Conservation (phyloP, 2,113 vertebrate genomes). For the Fulica atra region DNA sequence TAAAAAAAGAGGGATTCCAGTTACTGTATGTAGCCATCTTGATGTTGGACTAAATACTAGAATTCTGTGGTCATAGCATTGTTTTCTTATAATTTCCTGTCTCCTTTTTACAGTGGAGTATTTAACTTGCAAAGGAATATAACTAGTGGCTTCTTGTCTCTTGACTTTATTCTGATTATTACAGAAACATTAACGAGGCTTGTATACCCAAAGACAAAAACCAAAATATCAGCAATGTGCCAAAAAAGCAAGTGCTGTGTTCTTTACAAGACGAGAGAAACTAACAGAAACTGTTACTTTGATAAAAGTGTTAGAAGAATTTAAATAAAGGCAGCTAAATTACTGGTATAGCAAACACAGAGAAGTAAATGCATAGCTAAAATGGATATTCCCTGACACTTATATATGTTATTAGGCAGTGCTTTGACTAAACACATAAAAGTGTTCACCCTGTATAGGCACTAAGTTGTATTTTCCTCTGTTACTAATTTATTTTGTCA, state of each 20-base stretch:
- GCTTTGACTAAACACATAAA: not conserved
- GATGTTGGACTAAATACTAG: not conserved
- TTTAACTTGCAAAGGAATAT: not conserved
- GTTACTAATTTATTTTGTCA: constrained; percentile 27
- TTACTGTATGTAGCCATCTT: not conserved
- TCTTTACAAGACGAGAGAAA: not conserved
- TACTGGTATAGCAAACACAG: not conserved
- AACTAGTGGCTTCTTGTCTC: not conserved
- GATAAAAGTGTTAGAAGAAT: not conserved
- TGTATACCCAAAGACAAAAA: not conserved
- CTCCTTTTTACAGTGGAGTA: not conserved
- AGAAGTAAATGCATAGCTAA: not conserved
- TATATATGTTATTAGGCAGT: not conserved
- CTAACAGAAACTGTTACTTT: not conserved
- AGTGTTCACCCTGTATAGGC: not conserved
- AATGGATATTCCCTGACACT: not conserved
- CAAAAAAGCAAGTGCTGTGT: not conserved
- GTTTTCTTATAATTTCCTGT: not conserved
- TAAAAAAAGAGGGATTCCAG: not conserved
- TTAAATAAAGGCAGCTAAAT: not conserved
- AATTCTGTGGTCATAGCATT: not conserved
- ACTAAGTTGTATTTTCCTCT: not conserved
- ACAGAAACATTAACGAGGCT: not conserved
- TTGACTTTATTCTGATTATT: not conserved
- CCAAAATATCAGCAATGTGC: not conserved